Percentiles rank a stretch among this genome's conserved stretches.
Evolutionary conservation across 1,140 invertebrate species (phyloP).

Genomic region (Macrosteles quadrilineatus): DNA sequence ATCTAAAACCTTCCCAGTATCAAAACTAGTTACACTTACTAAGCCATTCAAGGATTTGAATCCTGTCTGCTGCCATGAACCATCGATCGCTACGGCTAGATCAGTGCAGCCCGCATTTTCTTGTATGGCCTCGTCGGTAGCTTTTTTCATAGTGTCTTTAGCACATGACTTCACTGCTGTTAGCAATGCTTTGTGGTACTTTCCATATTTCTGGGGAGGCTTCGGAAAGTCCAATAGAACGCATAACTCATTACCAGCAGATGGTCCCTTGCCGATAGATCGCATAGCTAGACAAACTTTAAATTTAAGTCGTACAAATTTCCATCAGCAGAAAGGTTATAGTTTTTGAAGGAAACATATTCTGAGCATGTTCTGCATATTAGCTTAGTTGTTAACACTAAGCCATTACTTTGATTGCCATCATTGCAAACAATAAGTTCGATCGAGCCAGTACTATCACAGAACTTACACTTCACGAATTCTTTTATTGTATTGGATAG

Average conservation of each 20-base stretch:
- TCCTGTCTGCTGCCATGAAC: slow-evolving; percentile 36
- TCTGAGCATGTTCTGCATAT: too few relatives aligned
- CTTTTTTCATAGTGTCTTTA: neutral
- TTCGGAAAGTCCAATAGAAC: neutral
- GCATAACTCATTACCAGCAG: neutral
- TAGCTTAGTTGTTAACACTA: too few relatives aligned
- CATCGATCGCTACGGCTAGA: slow-evolving; percentile 35
- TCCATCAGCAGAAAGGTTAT: too few relatives aligned
- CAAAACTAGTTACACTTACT: slow-evolving; percentile 19
- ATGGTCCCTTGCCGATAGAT: too few relatives aligned
- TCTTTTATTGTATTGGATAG: neutral
- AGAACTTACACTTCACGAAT: slow-evolving; percentile 12
- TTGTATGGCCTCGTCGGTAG: neutral
- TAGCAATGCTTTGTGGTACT: neutral
- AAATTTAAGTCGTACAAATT: too few relatives aligned
- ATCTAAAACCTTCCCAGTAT: slow-evolving; percentile 21
- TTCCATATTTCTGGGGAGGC: neutral
- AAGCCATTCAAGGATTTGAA: slow-evolving; percentile 38
- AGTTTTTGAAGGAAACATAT: too few relatives aligned
- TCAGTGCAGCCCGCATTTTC: neutral
- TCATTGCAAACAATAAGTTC: too few relatives aligned
- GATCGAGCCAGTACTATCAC: neutral
- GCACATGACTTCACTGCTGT: slow-evolving; percentile 1
- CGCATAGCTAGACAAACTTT: too few relatives aligned
- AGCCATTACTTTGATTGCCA: too few relatives aligned